phyloP scores from a whole-genome alignment of 2,888 invertebrate species.

The Sacculina carcini region DNA sequence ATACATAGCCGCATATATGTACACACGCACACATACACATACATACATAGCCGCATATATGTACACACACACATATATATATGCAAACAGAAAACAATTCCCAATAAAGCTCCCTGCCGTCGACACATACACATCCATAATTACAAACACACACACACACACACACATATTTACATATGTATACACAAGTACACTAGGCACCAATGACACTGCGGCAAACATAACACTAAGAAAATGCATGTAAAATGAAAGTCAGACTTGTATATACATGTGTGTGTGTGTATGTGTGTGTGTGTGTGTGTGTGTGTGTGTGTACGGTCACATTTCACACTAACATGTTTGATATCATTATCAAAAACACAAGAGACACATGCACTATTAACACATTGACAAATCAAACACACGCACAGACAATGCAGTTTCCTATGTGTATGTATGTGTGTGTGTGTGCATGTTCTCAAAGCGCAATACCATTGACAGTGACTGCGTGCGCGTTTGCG shows the following conservation, averaged over 20 bases:
- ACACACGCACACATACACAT: too few species aligned
- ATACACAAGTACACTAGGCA: neutral
- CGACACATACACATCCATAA: neutral
- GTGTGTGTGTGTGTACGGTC: neutral
- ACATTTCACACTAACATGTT: too few species aligned
- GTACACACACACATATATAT: neutral
- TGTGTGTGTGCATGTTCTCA: neutral
- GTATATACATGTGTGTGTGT: neutral
- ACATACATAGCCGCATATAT: too few species aligned
- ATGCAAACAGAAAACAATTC: too few species aligned
- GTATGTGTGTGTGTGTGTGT: neutral
- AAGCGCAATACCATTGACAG: neutral
- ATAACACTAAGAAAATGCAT: neutral
- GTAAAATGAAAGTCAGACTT: neutral
- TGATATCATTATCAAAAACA: too few species aligned
- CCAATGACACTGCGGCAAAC: neutral
- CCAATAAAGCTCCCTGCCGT: neutral
- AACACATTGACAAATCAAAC: neutral
- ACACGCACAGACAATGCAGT: neutral
- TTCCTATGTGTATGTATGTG: neutral
- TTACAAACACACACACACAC: too few species aligned
- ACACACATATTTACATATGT: neutral
- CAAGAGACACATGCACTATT: too few species aligned
- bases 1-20: neutral
- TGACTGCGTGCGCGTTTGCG: neutral